Conservation (phyloP, 2,797 vertebrate genomes). For the Buphagus erythrorhynchus region DNA sequence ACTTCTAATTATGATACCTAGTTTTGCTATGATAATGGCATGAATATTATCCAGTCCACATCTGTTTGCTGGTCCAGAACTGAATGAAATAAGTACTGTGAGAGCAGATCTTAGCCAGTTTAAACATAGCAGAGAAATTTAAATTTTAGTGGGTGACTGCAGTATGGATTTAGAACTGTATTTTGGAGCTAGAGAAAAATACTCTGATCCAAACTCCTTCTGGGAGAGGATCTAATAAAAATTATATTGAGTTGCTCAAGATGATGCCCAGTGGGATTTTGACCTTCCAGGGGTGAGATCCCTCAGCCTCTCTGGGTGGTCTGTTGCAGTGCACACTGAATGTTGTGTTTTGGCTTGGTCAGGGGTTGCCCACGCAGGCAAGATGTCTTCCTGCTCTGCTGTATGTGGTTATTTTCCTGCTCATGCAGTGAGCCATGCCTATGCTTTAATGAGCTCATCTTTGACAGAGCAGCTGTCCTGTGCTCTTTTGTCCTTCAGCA, state of each 20-base stretch:
- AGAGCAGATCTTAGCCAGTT: not conserved
- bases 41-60: not conserved
- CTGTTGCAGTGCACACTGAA: not conserved
- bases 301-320: rapidly evolving
- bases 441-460: not conserved
- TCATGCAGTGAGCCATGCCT: not conserved
- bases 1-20: not conserved
- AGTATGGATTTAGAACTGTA: not conserved
- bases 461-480: not conserved
- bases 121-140: not conserved
- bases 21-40: not conserved
- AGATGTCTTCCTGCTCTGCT: not conserved
- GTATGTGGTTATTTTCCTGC: not conserved
- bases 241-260: not conserved
- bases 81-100: not conserved
- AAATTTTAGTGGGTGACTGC: not conserved
- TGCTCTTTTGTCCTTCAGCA: not conserved
- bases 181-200: not conserved
- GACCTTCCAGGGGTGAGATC: not conserved
- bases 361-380: not conserved
- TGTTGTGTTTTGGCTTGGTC: not conserved
- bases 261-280: not conserved
- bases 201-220: not conserved
- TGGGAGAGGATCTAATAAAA: not conserved
- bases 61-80: not conserved